These are phyloP conservation scores for Cryptoprocta ferox DNA, from an alignment of 2,797 vertebrate species.

Conservation along the genomic window DNA sequence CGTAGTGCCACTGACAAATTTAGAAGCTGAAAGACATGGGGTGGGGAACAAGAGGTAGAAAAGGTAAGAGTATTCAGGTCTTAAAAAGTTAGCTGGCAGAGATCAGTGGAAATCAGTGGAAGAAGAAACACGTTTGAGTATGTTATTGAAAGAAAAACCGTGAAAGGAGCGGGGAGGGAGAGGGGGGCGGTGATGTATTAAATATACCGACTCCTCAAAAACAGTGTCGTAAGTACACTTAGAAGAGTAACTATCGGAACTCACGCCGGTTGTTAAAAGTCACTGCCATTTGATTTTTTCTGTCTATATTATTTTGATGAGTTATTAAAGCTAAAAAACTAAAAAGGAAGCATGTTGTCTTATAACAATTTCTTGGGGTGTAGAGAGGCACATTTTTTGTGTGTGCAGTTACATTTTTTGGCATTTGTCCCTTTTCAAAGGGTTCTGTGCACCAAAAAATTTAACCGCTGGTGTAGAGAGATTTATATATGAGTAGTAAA, in stretches of 20 bases:
- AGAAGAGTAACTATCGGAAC: background rate
- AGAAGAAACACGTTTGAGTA: conserved; percentile 37
- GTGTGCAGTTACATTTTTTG: background rate
- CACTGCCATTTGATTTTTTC: background rate
- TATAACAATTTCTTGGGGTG: background rate
- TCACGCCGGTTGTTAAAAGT: conserved; percentile 27
- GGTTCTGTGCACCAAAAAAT: background rate
- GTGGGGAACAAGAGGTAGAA: background rate
- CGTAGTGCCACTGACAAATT: conserved; percentile 16
- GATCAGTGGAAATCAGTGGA: conserved; percentile 17
- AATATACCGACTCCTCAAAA: conserved; percentile 19
- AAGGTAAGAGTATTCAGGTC: background rate
- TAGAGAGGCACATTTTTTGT: conserved; percentile 1
- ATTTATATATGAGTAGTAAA: conserved; percentile 28
- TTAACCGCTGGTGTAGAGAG: conserved; percentile 13
- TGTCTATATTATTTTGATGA: conserved; percentile 28
- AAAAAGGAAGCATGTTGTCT: background rate
- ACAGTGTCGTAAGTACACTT: background rate
- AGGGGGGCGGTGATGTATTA: background rate
- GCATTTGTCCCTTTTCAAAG: conserved; percentile 55
- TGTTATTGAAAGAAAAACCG: conserved; percentile 5
- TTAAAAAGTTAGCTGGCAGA: conserved; percentile 21
- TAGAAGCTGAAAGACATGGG: conserved; percentile 43
- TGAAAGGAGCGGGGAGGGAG: background rate
- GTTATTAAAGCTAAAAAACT: conserved; percentile 29